Conservation (phyloP, 1,140 invertebrate species). For the Limonius californicus region DNA sequence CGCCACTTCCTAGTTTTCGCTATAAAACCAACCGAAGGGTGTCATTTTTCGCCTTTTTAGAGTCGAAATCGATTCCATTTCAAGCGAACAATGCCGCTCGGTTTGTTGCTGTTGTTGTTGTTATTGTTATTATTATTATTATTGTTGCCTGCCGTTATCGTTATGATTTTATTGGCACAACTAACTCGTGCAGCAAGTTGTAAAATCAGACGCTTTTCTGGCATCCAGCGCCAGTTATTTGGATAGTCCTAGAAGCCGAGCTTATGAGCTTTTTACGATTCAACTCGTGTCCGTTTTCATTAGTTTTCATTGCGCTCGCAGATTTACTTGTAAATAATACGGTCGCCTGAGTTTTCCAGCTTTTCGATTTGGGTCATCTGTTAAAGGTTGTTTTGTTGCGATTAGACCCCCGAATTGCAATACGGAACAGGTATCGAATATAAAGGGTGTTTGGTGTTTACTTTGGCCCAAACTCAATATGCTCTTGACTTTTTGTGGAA, state of each 20-base stretch:
- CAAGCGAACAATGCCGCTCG: too few species aligned
- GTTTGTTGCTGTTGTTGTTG: too few species aligned
- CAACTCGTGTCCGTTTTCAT: conserved; percentile 7
- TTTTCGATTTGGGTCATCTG: background rate
- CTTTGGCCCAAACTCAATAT: too few species aligned
- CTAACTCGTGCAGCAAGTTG: background rate
- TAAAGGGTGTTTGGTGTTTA: too few species aligned
- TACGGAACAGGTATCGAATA: too few species aligned
- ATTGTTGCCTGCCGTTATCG: background rate
- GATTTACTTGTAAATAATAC: conserved; percentile 10
- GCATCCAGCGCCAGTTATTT: background rate
- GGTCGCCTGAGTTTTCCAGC: background rate
- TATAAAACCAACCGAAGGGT: background rate
- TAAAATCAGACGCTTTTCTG: background rate
- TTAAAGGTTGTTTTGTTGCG: too few species aligned
- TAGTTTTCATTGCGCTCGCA: conserved; percentile 10
- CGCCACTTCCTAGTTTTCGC: background rate
- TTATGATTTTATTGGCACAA: conserved; percentile 7
- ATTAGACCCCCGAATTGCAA: too few species aligned
- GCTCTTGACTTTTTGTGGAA: too few species aligned
- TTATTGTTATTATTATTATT: background rate
- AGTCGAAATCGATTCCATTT: too few species aligned
- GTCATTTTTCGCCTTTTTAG: too few species aligned
- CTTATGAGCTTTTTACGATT: conserved; percentile 8
- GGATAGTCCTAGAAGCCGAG: background rate